Base-by-base conservation (phyloP, 2,113 vertebrate species). In the Cyrtonyx montezumae region DNA sequence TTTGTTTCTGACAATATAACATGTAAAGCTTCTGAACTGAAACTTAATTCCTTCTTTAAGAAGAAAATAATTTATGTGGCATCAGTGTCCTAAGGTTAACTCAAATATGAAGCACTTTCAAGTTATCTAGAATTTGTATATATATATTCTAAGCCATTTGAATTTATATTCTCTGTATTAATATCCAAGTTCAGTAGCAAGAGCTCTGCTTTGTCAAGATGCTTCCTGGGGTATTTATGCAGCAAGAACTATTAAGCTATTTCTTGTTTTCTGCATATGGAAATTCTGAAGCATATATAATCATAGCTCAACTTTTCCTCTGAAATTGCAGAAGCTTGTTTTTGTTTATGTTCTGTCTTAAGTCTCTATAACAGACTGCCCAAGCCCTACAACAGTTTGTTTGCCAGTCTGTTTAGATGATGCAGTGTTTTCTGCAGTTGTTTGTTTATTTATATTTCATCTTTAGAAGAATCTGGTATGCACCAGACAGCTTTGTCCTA, bases 391-490 rank as follows among this genome's bases (percentile, higher is more conserved):
- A 94, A 94, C 94, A 95, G 91, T 95, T 91, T 94, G 92, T 88
- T 95, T 95, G 94, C 45, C 53, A 95, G 92, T 95, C 92, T 94
- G 94, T 90, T 96, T 89, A 94, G 88, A 94, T 76, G 80, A 92
- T 67, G 78, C 48, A 87, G 77, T 49, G 36, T 59, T 93, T 84
- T 91, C 81, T 96, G 74, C 78, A 87, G 95, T 96, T 96, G 87
- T 94, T 96, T 94, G 66, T 96, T 96, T 95, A 76, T 92, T 96
- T 91, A 78, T 93, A 49, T 95, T 94, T 91, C 88, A 94, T 95
- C 74, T 94, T 95, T 69, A 91, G 84, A 32, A 84, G 78, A 95
- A 95, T 92, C 88, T 95, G 75, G 81, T 93, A 87, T 84, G 84
- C 74, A 89, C 28, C 42, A 95, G 90, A 88, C 84, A 95, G 79